Evolutionary conservation across 2,888 invertebrate genomes (phyloP).

Genomic region (Pardosa pseudoannulata): DNA sequence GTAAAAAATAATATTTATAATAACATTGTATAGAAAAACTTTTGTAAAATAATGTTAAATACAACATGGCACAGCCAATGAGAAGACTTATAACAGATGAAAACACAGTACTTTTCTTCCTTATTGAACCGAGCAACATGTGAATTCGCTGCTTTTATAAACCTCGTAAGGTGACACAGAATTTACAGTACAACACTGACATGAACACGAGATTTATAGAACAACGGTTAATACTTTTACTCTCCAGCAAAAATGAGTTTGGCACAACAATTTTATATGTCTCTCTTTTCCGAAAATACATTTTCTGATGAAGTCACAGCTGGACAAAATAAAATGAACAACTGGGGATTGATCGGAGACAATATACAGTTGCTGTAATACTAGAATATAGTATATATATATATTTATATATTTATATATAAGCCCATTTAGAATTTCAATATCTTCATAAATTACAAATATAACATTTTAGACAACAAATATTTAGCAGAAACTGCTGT

Average conservation of each 20-base stretch:
- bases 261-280: conserved; percentile 6
- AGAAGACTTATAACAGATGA: neutral
- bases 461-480: no score
- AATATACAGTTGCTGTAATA: no score
- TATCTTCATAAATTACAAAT: no score
- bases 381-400: no score
- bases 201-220: conserved; percentile 34
- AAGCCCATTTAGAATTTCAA: no score
- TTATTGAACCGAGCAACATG: conserved; percentile 16
- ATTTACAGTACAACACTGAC: conserved; percentile 28
- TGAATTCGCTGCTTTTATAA: neutral
- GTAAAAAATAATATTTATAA: neutral
- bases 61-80: conserved; percentile 1
- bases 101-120: neutral
- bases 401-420: no score
- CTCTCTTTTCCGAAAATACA: conserved; percentile 11
- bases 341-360: conserved; percentile 29
- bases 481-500: no score
- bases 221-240: conserved; percentile 27
- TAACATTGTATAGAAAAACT: neutral
- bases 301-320: neutral
- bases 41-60: conserved; percentile 4
- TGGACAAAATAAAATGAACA: neutral
- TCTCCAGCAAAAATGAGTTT: conserved; percentile 11
- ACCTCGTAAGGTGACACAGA: neutral